Percentiles rank a stretch among this genome's conserved stretches.
phyloP scores from a whole-genome alignment of 2,113 vertebrate species.

The Periophthalmodon schlosseri region DNA sequence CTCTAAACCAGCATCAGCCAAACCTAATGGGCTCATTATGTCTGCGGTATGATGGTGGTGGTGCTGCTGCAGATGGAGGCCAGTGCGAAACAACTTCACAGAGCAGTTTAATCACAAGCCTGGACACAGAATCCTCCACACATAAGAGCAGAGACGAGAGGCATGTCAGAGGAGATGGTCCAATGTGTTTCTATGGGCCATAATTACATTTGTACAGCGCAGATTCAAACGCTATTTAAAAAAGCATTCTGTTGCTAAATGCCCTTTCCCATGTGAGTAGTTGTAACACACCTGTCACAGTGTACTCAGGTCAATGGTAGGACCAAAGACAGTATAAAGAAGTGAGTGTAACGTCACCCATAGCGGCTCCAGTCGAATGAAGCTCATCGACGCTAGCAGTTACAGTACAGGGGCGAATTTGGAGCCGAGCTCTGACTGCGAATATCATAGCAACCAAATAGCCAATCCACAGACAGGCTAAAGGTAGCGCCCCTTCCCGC shows the following conservation, averaged over 20 bases:
- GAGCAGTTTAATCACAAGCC: slow-evolving; percentile 60
- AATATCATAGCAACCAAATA: no score
- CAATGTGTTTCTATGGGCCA: slow-evolving; percentile 14
- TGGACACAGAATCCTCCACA: slow-evolving; percentile 59
- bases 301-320: no score
- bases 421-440: no score
- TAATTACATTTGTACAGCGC: slow-evolving; percentile 52
- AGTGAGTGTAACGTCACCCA: no score
- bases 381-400: no score
- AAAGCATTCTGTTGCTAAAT: slow-evolving; percentile 54
- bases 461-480: no score
- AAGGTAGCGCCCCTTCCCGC: no score
- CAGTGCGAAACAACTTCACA: slow-evolving; percentile 37
- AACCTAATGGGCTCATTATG: slow-evolving; percentile 66
- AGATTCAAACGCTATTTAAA: slow-evolving; percentile 52
- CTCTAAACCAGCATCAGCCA: slow-evolving; percentile 40
- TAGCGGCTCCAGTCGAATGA: no score
- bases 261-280: slow-evolving; percentile 9
- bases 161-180: slow-evolving; percentile 5
- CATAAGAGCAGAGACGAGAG: slow-evolving; percentile 46
- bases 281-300: no score
- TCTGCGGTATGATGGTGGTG: slow-evolving; percentile 55
- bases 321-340: no score
- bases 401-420: no score
- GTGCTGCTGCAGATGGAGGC: slow-evolving; percentile 34